Base-by-base conservation (phyloP, 92 coral and sea anemone species). In the Heliopora coerulea region DNA sequence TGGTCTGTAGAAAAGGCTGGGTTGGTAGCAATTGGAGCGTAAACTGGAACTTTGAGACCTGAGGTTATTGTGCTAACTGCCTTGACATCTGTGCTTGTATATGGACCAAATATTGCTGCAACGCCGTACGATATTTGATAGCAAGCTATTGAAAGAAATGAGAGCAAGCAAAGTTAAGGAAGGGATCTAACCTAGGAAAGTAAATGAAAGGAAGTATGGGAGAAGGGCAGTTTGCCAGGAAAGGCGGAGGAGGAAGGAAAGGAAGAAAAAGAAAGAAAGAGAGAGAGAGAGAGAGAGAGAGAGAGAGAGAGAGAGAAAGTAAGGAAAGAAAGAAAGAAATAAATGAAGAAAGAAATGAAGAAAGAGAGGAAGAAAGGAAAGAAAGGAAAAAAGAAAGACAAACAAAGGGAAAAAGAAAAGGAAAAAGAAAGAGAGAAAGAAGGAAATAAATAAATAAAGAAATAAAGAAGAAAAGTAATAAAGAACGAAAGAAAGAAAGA, bases 51-150 rank as follows among this genome's bases (percentile, higher is more conserved):
- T 56, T 83, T 74, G 42, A 86, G 75, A 44, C 81, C 77, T 70
- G 82, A 49, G 54, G 86, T 86, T 15, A 89, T 44, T 19, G 91
- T 69, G 34, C 77, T 76, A 10, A 76, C 74, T 25, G 85, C 86
- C 41, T 84, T 87, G 0, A 89, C 88, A 44, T 82, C 89, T 1
- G 87, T 74, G 31, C 91, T 86, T 13, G 96, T 83, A 26, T 41
- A 73, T 20, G 96, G 96, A 20, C 96, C 91, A 11, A 89, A 76
- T 17, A 84, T 83, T 23, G 96, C 96, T 18, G 84, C 62, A 52
- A 86, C 91, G 0, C 91, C 91, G 59, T 83, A 56, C 13, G 91
- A 86, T 49, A 89, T 77, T 40, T 86, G 88, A 61, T 89, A 44
- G 57, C 79, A 83, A 27, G 91, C 96, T 89, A 49, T 26, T 68